Evolutionary conservation across 2,797 vertebrate species (phyloP), one percentile per base, ranked within the genome.

Genomic region (Enteromius fasciolatus): DNA sequence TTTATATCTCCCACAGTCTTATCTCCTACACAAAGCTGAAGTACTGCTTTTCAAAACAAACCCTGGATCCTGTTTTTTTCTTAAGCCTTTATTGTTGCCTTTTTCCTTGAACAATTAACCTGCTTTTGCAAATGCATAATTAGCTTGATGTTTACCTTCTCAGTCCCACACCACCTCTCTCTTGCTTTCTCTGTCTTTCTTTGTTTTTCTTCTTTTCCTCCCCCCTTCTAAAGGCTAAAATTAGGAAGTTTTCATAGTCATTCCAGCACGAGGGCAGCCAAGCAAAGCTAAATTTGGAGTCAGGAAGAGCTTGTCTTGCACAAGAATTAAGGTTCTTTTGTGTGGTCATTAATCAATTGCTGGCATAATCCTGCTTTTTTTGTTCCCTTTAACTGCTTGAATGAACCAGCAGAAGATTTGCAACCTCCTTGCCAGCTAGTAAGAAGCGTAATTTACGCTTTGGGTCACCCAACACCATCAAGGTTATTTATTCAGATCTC

Each of bases 11-110:
- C 59, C 41, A 77, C 11, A 73, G 20, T 66, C 67, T 44, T 41
- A 31, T 31, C 12, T 81, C 11, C n/a, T 63, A 81, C 31, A 36
- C 33, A 80, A 80, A 80, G 39, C 77, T 82, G 77, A 90, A 82
- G 90, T 88, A 90, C 61, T 81, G 84, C 64, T 80, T 89, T 76
- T 83, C 14, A 78, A 72, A 23, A 77, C 41, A 33, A 20, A 52
- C 25, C 1, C 41, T 36, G 28, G 25, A 63, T 31, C 59, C 31
- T 3, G 0, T 69, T 23, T 46, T 54, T 70, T 31, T 46, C 18
- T 67, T 3, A 48, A 63, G 17, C 10, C 20, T 50, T 63, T 3
- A 50, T 63, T 64, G 44, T 63, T 23, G n/a, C 31, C 20, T 64
- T 41, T 73, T 61, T 46, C 14, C 23, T 25, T 5, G 17, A 17